These are phyloP conservation scores for Morus bassanus DNA, from an alignment of 2,797 vertebrate species.

Conservation along the genomic window DNA sequence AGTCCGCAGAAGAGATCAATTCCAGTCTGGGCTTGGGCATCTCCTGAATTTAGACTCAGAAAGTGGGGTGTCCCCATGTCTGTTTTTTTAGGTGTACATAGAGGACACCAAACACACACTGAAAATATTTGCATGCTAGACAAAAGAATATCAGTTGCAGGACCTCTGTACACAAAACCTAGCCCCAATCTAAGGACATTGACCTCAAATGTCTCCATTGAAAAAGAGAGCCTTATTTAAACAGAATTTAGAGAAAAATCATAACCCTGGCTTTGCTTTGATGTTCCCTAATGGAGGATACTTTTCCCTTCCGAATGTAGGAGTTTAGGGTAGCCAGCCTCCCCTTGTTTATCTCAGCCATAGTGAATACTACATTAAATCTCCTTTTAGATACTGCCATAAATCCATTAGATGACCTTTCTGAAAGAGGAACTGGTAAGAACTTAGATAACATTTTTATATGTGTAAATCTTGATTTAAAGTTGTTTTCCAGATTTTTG, in stretches of 20 bases:
- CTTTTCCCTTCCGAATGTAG: not conserved
- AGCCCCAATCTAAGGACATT: not conserved
- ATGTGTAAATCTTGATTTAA: slow-evolving; percentile 52
- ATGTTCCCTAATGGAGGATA: not conserved
- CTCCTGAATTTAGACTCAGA: not conserved
- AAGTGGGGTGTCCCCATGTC: not conserved
- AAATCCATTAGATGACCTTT: not conserved
- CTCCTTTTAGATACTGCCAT: not conserved
- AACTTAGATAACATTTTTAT: slow-evolving; percentile 42
- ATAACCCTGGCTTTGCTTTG: not conserved
- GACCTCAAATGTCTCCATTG: not conserved
- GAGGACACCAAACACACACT: not conserved
- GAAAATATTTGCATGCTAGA: not conserved
- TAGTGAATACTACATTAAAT: not conserved
- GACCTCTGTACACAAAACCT: not conserved
- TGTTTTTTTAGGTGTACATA: not conserved
- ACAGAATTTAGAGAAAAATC: not conserved
- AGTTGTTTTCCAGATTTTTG: slow-evolving; percentile 57
- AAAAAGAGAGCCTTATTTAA: not conserved
- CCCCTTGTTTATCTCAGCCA: not conserved
- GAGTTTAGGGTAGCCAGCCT: not conserved
- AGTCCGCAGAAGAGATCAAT: not conserved
- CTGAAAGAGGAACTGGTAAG: not conserved
- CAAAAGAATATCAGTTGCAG: not conserved
- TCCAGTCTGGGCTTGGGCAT: not conserved